These are phyloP conservation scores for Heloderma charlesbogerti DNA, from an alignment of 2,113 vertebrate species.

Conservation along the genomic window DNA sequence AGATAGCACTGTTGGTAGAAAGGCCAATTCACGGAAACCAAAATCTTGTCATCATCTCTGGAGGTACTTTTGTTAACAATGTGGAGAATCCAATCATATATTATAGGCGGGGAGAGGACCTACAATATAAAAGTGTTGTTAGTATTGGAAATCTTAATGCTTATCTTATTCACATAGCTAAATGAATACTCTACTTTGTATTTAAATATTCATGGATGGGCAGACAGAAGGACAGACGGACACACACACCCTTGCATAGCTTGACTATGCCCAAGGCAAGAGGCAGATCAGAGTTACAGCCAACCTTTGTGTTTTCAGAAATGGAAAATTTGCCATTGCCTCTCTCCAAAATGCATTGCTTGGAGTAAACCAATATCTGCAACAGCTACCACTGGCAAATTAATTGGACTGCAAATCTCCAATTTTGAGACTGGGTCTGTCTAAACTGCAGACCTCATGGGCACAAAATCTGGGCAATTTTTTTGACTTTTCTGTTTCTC, in stretches of 20 bases:
- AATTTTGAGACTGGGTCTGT: too few relatives aligned
- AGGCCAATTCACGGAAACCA: neutral
- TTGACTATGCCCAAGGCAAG: too few relatives aligned
- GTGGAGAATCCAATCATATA: neutral
- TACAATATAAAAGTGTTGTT: neutral
- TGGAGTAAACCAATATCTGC: too few relatives aligned
- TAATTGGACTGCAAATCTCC: too few relatives aligned
- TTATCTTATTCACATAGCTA: neutral
- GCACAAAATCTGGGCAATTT: too few relatives aligned
- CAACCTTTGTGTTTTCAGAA: neutral
- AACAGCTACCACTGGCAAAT: too few relatives aligned
- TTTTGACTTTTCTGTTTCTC: too few relatives aligned
- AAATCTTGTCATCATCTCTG: neutral
- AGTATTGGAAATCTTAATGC: neutral
- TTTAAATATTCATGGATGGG: neutral
- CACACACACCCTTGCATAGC: too few relatives aligned
- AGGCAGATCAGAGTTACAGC: too few relatives aligned
- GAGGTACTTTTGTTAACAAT: neutral
- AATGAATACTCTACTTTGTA: neutral
- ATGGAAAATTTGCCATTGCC: neutral
- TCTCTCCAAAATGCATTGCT: neutral
- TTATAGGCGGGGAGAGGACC: neutral
- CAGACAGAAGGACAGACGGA: neutral
- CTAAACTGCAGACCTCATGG: too few relatives aligned
- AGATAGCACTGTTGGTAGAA: neutral